Conservation (phyloP, 2,797 vertebrate species). For the Platalea minor region DNA sequence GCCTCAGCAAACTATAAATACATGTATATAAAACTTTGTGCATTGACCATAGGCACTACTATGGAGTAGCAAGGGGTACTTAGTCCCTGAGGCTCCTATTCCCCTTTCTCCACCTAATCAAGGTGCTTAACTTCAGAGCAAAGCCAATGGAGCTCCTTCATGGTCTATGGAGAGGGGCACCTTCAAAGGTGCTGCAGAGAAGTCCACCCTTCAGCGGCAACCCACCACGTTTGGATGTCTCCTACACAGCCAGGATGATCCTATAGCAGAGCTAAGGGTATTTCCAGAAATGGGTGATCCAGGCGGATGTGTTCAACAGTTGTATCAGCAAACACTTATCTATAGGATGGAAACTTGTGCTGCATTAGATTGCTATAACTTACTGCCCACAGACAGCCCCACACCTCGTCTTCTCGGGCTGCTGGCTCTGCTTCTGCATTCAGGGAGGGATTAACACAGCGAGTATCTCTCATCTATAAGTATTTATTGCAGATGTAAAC, state of each 20-base stretch:
- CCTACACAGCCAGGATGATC: not conserved
- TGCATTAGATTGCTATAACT: not conserved
- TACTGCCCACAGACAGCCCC: not conserved
- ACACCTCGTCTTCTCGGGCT: not conserved
- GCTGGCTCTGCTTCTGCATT: not conserved
- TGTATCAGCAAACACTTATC: not conserved
- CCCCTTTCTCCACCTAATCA: not conserved
- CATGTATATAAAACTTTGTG: not conserved
- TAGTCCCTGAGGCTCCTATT: not conserved
- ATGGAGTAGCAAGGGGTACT: not conserved
- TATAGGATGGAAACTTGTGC: not conserved
- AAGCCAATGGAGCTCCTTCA: fast-evolving
- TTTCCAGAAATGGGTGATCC: not conserved
- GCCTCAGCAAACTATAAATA: not conserved
- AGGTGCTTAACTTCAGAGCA: not conserved
- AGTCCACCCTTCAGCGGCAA: not conserved
- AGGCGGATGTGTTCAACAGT: not conserved
- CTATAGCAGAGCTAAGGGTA: not conserved
- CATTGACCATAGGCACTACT: not conserved
- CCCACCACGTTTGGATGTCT: not conserved
- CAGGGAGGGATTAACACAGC: not conserved
- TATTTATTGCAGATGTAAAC: not conserved
- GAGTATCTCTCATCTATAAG: not conserved
- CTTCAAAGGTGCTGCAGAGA: not conserved
- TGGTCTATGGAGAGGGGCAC: not conserved